Evolutionary conservation across 2,113 vertebrate genomes (phyloP), one percentile per base, ranked within the genome.

Genomic region (Picathartes gymnocephalus): DNA sequence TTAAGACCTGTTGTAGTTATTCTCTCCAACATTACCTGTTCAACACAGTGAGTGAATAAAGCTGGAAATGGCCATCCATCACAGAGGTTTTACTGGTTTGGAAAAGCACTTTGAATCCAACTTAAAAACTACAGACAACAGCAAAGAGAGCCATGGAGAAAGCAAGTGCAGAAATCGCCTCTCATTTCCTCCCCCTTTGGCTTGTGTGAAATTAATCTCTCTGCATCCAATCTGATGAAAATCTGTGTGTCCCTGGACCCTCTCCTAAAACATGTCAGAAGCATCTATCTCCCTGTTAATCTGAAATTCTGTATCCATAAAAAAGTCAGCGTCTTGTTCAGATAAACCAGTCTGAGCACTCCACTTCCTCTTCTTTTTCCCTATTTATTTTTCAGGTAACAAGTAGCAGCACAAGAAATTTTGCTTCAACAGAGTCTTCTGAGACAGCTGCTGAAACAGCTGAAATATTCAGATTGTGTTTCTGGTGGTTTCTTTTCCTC

Each of bases 341-440:
- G 66, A 54, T 44, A 80, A 91, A 77, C 24, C 69, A 68, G 40
- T 4, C 68, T 71, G 64, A 88, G 64, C 65, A 68, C 39, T 92
- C 73, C 0, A 0, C 56, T 82, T 73, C 39, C n/a, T 31, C 24
- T 45, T 90, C 86, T 56, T 56, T 39, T 65, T 94, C 76, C 18
- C 23, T 79, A 61, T 94, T 92, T 92, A 94, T 95, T 96, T 92
- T 86, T 81, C 72, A 90, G 76, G 47, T 81, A 83, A 82, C 64
- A 56, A 93, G 76, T 13, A 9, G 1, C 25, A 58, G 71, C 57
- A 57, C 30, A 95, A 58, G 81, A 85, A 62, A 30, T 33, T 74
- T 40, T 81, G 24, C 76, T 92, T 68, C 81, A 69, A 73, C 65
- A 54, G 44, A 81, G 40, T 78, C 83, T 93, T 86, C 56, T 21